Percentiles rank a stretch among this genome's conserved stretches.
Evolutionary conservation across 2,797 vertebrate genomes (phyloP).

Genomic region (Xiphophorus birchmanni): DNA sequence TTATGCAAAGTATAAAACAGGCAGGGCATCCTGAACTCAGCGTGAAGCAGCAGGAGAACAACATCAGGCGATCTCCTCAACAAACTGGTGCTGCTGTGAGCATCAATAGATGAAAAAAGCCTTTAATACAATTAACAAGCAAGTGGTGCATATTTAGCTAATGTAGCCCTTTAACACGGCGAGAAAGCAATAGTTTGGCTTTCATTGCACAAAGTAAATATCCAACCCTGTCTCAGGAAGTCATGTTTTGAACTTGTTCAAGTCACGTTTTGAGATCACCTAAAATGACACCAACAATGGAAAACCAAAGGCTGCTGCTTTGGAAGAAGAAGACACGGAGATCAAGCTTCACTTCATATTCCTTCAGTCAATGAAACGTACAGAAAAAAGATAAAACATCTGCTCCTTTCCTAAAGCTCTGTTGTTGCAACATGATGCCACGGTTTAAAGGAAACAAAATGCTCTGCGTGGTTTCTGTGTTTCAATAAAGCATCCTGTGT

Average conservation of each 20-base stretch:
- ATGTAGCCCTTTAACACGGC: constrained; percentile 71
- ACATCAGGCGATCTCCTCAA: constrained; percentile 8
- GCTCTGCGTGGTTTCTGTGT: neutral
- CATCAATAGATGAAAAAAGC: constrained; percentile 2
- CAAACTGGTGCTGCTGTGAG: constrained; percentile 15
- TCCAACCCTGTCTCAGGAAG: neutral
- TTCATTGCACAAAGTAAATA: constrained; percentile 30
- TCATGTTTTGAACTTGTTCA: neutral
- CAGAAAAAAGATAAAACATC: neutral
- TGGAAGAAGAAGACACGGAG: neutral
- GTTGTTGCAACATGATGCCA: neutral
- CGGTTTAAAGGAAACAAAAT: neutral
- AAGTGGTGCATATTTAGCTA: constrained; percentile 65
- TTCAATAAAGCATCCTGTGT: neutral
- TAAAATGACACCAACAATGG: constrained; percentile 11
- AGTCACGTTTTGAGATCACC: neutral
- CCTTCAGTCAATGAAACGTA: neutral
- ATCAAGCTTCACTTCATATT: neutral
- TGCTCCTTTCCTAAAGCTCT: neutral
- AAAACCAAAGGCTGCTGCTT: constrained; percentile 11
- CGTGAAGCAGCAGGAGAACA: constrained; percentile 55
- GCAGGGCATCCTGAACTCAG: constrained; percentile 40
- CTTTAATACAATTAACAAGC: constrained; percentile 38
- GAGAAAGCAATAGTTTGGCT: constrained; percentile 47
- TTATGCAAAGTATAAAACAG: constrained; percentile 52